phyloP scores from a whole-genome alignment of 2,888 invertebrate genomes.

The Erebia palarica region DNA sequence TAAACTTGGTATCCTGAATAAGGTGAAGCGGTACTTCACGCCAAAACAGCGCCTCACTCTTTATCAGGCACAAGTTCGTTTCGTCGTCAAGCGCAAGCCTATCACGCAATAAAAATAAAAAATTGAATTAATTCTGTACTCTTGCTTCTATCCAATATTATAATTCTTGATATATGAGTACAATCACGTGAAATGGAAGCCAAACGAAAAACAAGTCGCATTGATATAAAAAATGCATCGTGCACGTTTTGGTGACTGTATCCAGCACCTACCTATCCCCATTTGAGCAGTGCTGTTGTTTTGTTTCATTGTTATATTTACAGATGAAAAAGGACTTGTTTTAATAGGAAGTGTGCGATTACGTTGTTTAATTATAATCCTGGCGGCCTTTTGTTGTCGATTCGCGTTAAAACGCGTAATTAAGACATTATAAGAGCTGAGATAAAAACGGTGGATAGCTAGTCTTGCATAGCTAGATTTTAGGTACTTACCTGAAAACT shows the following conservation, averaged over 20 bases:
- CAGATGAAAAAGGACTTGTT: constrained; percentile 30
- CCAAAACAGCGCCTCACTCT: too few relatives aligned
- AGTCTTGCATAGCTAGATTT: too few relatives aligned
- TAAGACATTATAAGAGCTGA: background rate
- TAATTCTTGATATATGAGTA: background rate
- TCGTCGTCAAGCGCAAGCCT: too few relatives aligned
- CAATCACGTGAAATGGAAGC: background rate
- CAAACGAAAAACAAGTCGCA: background rate
- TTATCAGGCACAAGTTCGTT: too few relatives aligned
- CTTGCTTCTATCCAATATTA: too few relatives aligned
- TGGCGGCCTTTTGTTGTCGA: constrained; percentile 10
- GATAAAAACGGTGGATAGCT: background rate
- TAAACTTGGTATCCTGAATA: too few relatives aligned
- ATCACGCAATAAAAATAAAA: too few relatives aligned
- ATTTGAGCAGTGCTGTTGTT: constrained; percentile 32
- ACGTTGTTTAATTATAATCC: constrained; percentile 23
- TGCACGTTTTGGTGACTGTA: constrained; percentile 26
- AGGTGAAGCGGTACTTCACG: too few relatives aligned
- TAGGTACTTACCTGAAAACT: too few relatives aligned
- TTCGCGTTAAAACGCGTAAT: constrained; percentile 7
- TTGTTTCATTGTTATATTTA: constrained; percentile 35
- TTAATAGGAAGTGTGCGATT: constrained; percentile 29
- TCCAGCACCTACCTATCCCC: constrained; percentile 29
- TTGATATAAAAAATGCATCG: constrained; percentile 25
- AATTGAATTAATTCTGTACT: too few relatives aligned